A percentile compares a stretch with the other conserved stretches of the same genome.
Conservation (phyloP, 2,888 invertebrate species). For the Latrodectus hesperus region DNA sequence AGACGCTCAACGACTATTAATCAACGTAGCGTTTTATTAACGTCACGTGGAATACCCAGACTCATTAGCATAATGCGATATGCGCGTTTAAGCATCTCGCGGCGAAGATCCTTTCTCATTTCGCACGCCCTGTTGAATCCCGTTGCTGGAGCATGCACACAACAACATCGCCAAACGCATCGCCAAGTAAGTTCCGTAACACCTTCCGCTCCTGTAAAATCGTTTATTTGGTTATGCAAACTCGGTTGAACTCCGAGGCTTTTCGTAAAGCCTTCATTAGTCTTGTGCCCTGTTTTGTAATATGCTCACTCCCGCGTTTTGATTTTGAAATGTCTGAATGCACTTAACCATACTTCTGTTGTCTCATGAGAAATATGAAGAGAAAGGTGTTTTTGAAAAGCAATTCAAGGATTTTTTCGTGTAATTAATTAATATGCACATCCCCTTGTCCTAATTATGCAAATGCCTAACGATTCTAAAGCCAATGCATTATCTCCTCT, state of each 20-base stretch:
- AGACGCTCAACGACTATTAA: not conserved
- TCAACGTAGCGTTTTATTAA: constrained; percentile 5
- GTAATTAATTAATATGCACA: no score
- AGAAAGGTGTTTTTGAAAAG: no score
- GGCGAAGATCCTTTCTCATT: not conserved
- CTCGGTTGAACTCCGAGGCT: not conserved
- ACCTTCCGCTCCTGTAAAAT: not conserved
- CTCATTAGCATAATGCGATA: constrained; percentile 5
- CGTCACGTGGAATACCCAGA: not conserved
- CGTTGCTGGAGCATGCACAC: not conserved
- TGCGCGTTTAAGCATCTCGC: constrained; percentile 1
- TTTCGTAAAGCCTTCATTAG: not conserved
- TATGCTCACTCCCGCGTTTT: no score
- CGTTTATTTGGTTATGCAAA: constrained; percentile 5
- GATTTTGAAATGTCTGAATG: no score
- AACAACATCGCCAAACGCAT: not conserved
- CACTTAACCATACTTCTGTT: no score
- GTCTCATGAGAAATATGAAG: no score
- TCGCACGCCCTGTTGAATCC: not conserved
- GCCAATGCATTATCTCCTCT: no score
- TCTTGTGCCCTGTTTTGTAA: not conserved
- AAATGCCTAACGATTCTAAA: no score
- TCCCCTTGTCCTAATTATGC: no score
- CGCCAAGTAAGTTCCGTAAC: not conserved
- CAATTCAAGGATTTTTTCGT: no score